A percentile compares a stretch with the other conserved stretches of the same genome.
Evolutionary conservation across 2,888 invertebrate genomes (phyloP).

Genomic region (Cordylochernes scorpioides): DNA sequence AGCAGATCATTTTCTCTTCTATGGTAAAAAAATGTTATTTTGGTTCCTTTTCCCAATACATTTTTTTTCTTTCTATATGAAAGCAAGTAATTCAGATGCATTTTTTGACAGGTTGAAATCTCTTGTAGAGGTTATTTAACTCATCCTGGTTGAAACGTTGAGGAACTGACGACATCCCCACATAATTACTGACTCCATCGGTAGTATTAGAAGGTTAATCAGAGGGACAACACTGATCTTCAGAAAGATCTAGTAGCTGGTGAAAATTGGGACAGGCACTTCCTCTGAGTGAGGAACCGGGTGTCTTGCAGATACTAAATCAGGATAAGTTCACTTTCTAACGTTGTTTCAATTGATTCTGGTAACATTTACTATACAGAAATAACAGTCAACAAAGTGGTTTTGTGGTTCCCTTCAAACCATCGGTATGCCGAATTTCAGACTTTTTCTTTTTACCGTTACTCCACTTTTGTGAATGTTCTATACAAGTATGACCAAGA

Average conservation of each 20-base stretch:
- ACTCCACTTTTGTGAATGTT: too few relatives aligned
- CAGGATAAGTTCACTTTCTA: neutral
- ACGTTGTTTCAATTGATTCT: neutral
- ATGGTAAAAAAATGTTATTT: slow-evolving; percentile 5
- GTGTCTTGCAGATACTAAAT: neutral
- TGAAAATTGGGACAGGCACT: neutral
- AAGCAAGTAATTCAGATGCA: slow-evolving; percentile 5
- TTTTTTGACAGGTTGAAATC: slow-evolving; percentile 3
- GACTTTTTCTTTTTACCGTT: too few relatives aligned
- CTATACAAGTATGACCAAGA: neutral
- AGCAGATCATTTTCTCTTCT: slow-evolving; percentile 2
- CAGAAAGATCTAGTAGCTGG: slow-evolving; percentile 1
- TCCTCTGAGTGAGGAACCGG: too few relatives aligned
- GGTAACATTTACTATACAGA: too few relatives aligned
- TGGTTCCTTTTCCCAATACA: neutral
- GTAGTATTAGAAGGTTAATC: neutral
- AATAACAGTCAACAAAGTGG: neutral
- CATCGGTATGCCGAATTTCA: too few relatives aligned
- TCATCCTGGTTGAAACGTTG: too few relatives aligned
- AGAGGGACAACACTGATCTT: too few relatives aligned
- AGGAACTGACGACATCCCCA: neutral
- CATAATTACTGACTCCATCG: slow-evolving; percentile 2
- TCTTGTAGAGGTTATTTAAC: slow-evolving; percentile 3
- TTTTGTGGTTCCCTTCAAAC: neutral
- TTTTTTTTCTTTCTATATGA: slow-evolving; percentile 2